Conservation (phyloP, 2,113 vertebrate species). For the Prunella fulvescens region DNA sequence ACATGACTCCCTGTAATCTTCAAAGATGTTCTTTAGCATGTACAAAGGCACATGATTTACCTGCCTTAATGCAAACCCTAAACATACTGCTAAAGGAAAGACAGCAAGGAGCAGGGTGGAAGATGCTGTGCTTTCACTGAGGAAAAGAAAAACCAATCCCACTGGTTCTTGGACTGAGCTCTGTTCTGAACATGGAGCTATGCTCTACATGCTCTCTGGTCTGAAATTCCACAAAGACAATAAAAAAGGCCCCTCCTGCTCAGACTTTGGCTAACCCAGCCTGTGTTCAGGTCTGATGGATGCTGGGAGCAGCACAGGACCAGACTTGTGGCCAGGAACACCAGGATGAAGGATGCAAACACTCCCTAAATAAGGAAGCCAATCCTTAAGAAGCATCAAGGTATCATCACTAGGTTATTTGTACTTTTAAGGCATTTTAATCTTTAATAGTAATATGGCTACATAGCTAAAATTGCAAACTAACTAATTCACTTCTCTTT, state of each 20-base stretch:
- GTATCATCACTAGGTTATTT: not conserved
- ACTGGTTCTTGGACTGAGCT: not conserved
- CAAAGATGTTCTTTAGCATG: not conserved
- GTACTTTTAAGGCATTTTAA: not conserved
- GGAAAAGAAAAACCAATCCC: not conserved
- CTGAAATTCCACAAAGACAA: not conserved
- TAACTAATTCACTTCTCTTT: not conserved
- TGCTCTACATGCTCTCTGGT: not conserved
- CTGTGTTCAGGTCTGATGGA: not conserved
- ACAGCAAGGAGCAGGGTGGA: not conserved
- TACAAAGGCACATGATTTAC: not conserved
- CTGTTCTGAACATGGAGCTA: not conserved
- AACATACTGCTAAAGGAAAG: not conserved
- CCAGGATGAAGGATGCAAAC: not conserved
- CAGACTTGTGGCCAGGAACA: not conserved
- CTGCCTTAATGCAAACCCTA: not conserved
- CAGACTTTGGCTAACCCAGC: not conserved
- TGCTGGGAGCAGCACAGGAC: not conserved
- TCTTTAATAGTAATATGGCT: not conserved
- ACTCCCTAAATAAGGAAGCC: not conserved
- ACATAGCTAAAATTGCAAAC: not conserved
- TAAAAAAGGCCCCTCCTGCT: not conserved
- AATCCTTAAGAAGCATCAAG: not conserved
- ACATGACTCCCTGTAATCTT: not conserved
- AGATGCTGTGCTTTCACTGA: not conserved